These are phyloP conservation scores for Terebella lapidaria DNA, from an alignment of 2,888 invertebrate species.

Conservation along the genomic window DNA sequence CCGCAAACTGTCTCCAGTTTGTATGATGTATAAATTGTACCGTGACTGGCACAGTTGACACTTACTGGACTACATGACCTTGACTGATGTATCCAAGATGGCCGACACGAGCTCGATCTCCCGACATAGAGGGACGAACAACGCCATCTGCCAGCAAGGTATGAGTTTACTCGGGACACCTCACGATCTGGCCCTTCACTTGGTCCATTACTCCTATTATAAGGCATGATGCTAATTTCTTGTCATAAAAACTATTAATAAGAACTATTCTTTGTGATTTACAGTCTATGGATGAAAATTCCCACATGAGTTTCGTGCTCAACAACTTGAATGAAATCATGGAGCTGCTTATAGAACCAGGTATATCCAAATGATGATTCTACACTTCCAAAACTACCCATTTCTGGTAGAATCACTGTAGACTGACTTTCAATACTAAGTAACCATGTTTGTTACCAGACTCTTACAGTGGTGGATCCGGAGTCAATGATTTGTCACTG, in stretches of 20 bases:
- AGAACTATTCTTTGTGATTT: slow-evolving; percentile 6
- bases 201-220: too few relatives aligned
- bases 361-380: slow-evolving; percentile 24
- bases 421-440: neutral
- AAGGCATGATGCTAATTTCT: neutral
- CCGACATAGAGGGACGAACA: slow-evolving; percentile 43
- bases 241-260: neutral
- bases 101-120: slow-evolving; percentile 42
- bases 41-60: too few relatives aligned
- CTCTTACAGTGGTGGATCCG: slow-evolving; percentile 18
- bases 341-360: slow-evolving; percentile 48
- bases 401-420: too few relatives aligned
- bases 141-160: slow-evolving; percentile 33
- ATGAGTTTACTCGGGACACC: too few relatives aligned
- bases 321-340: slow-evolving; percentile 48
- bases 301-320: slow-evolving; percentile 49
- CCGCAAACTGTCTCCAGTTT: too few relatives aligned
- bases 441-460: slow-evolving; percentile 11
- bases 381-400: too few relatives aligned
- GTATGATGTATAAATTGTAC: too few relatives aligned
- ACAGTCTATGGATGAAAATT: slow-evolving; percentile 50
- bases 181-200: too few relatives aligned
- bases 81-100: too few relatives aligned
- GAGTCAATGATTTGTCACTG: slow-evolving; percentile 30
- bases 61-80: too few relatives aligned